Conservation (phyloP, 2,888 invertebrate species). For the Melitaea athalia region DNA sequence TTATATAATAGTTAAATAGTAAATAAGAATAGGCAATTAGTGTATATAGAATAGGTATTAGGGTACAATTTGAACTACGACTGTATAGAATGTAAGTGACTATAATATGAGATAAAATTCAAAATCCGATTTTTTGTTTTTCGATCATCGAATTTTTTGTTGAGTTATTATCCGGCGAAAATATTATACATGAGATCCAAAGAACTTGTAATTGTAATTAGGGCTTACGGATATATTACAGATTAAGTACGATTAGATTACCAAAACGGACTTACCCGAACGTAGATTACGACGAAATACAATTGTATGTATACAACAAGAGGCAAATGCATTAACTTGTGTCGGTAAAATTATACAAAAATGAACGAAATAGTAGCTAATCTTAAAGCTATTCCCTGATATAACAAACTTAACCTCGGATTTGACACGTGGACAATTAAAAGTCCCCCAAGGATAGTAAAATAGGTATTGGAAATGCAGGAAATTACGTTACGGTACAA, state of each 20-base stretch:
- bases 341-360: no score
- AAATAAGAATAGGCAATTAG: not conserved
- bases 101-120: not conserved
- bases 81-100: not conserved
- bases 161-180: not conserved
- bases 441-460: not conserved
- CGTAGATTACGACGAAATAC: not conserved
- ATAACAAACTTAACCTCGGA: not conserved
- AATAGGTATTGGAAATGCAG: not conserved
- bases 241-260: not conserved
- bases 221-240: constrained; percentile 2
- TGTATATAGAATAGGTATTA: not conserved
- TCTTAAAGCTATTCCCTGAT: not conserved
- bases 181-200: constrained; percentile 1
- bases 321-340: not conserved
- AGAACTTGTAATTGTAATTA: constrained; percentile 7
- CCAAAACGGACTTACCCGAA: not conserved
- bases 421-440: not conserved
- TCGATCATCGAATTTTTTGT: not conserved
- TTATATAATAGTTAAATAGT: not conserved
- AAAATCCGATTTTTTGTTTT: not conserved
- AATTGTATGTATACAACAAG: not conserved
- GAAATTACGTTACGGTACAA: no score
- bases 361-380: no score
- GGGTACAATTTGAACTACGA: not conserved